These are phyloP conservation scores for Meloidogyne hapla DNA, from an alignment of 1,140 invertebrate genomes.

Conservation along the genomic window DNA sequence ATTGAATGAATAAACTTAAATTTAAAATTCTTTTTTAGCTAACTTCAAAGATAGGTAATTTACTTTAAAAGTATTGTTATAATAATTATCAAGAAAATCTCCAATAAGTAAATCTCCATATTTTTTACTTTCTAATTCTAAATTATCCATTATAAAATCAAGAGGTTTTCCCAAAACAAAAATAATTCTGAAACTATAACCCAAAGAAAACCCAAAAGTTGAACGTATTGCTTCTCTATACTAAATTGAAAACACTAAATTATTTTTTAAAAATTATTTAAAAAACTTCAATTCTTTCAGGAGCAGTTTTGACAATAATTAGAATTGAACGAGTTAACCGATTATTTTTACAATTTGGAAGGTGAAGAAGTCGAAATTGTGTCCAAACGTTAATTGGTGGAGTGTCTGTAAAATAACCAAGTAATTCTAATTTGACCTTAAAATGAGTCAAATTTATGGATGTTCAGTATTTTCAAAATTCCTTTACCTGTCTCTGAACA, in stretches of 20 bases:
- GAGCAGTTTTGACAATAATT: slow-evolving; percentile 54
- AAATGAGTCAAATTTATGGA: neutral
- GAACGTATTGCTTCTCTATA: slow-evolving; percentile 11
- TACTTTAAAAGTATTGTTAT: slow-evolving; percentile 58
- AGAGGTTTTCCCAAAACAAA: slow-evolving; percentile 51
- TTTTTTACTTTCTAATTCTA: slow-evolving; percentile 31
- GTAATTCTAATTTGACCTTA: slow-evolving; percentile 32
- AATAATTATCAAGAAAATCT: slow-evolving; percentile 52
- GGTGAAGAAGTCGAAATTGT: slow-evolving; percentile 3
- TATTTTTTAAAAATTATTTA: slow-evolving; percentile 35
- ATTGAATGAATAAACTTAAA: slow-evolving; percentile 46
- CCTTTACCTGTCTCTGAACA: slow-evolving; percentile 37
- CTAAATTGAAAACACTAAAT: neutral
- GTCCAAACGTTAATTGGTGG: slow-evolving; percentile 28
- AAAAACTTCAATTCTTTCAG: slow-evolving; percentile 40
- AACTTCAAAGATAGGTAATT: too few relatives aligned
- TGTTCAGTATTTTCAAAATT: too few relatives aligned
- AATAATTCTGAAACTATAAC: slow-evolving; percentile 48
- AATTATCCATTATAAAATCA: neutral
- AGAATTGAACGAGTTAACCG: slow-evolving; percentile 42
- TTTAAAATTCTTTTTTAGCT: slow-evolving; percentile 5
- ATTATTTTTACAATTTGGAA: slow-evolving; percentile 38
- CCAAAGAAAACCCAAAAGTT: slow-evolving; percentile 1
- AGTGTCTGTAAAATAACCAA: slow-evolving; percentile 22
- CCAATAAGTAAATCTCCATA: slow-evolving; percentile 50